Evolutionary conservation across 1,140 invertebrate genomes (phyloP), one percentile per base, ranked within the genome.

Genomic region (Zeugodacus cucurbitae): DNA sequence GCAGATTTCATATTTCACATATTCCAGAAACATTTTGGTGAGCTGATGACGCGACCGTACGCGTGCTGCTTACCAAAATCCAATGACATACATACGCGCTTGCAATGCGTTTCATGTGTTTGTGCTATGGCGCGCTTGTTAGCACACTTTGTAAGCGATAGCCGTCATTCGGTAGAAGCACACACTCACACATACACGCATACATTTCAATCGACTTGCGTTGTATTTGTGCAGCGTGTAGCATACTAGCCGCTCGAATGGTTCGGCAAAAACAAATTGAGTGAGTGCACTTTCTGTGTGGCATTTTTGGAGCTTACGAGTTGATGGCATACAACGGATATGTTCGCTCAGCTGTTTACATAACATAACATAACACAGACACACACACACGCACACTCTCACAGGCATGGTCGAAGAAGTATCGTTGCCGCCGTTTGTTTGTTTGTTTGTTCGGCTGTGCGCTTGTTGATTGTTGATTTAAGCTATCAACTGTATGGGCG

Each of bases 391-490:
- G 34, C 11, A 10, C 7, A 67, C 10, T 11, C 8, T 3, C 17
- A 22, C 1, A n/a, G 22, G 58, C 48, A 54, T 54, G 48, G 48
- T 14, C 6, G 48, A 7, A 7, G 22, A 59, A n/a, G 48, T 4
- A 17, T 54, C 58, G n/a, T 11, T 29, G 64, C 22, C 3, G 0
- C 5, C 64, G 14, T 17, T 32, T 70, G 64, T 34, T 54, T 44
- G 74, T 22, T 48, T n/a, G n/a, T 48, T 48, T 82, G 74, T 41
- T 22, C 26, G 74, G 6, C 11, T 37, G 41, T 48, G 22, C 17
- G 74, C 41, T 26, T 82, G 74, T 82, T 44, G 74, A 82, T 82
- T 82, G 74, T 82, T 82, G 74, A 82, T 44, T 29, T 82, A 48
- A 48, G 41, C 41, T 48, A 82, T 54, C 74, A 82, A 82, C 22